Evolutionary conservation across 2,797 vertebrate species (phyloP).

Genomic region (Apogon hyalosoma): DNA sequence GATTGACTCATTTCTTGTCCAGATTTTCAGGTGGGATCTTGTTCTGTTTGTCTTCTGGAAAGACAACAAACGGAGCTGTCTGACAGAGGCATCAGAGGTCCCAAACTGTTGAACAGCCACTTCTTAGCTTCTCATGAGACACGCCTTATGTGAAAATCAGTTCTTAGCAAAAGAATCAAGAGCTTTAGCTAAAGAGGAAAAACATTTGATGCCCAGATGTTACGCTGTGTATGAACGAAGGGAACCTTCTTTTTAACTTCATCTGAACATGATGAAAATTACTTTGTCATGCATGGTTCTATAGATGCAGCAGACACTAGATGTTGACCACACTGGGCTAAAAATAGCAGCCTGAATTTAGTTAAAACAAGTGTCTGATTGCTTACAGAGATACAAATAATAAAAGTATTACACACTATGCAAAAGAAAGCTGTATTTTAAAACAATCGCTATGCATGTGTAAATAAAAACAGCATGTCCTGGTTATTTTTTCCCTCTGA

Average conservation of each 20-base stretch:
- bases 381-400: constrained; percentile 58
- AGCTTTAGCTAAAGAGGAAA: constrained; percentile 47
- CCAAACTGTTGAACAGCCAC: constrained; percentile 23
- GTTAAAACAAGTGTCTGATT: constrained; percentile 53
- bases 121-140: constrained; percentile 40
- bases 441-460: constrained; percentile 4
- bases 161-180: constrained; percentile 57
- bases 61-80: constrained; percentile 49
- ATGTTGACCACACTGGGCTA: constrained; percentile 41
- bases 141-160: constrained; percentile 54
- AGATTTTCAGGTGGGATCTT: constrained; percentile 11
- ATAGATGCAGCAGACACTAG: constrained; percentile 21
- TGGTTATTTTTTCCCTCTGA: neutral
- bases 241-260: constrained; percentile 61
- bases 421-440: constrained; percentile 11
- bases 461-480: constrained; percentile 22
- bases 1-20: neutral
- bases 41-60: constrained; percentile 51
- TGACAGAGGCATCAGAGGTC: constrained; percentile 31
- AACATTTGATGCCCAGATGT: constrained; percentile 75
- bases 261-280: constrained; percentile 65
- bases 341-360: constrained; percentile 50
- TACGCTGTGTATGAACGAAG: constrained; percentile 40
- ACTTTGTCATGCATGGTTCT: constrained; percentile 59
- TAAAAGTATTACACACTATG: constrained; percentile 19